Evolutionary conservation across 2,888 invertebrate genomes (phyloP).

Genomic region (Hartigia nigra): DNA sequence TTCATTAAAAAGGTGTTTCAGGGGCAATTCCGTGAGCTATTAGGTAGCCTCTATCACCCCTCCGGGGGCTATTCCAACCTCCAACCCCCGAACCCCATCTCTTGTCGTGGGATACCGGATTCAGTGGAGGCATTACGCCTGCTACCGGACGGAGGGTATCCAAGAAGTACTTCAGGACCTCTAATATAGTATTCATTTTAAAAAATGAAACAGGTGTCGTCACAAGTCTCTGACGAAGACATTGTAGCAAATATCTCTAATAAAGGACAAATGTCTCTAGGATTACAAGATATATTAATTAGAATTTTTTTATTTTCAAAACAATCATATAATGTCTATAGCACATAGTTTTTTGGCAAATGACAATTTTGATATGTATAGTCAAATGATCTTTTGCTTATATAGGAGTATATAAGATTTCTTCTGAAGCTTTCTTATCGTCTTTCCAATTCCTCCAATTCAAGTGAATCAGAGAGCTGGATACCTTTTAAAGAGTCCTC

Average conservation of each 20-base stretch:
- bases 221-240: neutral
- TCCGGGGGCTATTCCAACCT: conserved; percentile 67
- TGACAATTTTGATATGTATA: neutral
- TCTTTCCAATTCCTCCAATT: too few relatives aligned
- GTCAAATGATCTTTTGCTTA: too few relatives aligned
- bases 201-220: neutral
- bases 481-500: neutral
- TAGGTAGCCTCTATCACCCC: conserved; percentile 72
- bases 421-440: neutral
- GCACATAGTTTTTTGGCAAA: neutral
- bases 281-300: neutral
- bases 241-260: neutral
- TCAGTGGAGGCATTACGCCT: conserved; percentile 58
- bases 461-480: neutral
- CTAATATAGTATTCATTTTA: neutral
- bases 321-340: neutral
- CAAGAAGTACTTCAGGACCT: conserved; percentile 31
- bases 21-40: conserved; percentile 78
- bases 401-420: neutral
- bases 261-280: neutral
- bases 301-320: neutral
- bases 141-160: conserved; percentile 51
- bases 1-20: conserved; percentile 82
- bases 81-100: conserved; percentile 37
- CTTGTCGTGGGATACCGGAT: conserved; percentile 47